phyloP scores from a whole-genome alignment of 2,113 vertebrate species.

The Varanus komodoensis region DNA sequence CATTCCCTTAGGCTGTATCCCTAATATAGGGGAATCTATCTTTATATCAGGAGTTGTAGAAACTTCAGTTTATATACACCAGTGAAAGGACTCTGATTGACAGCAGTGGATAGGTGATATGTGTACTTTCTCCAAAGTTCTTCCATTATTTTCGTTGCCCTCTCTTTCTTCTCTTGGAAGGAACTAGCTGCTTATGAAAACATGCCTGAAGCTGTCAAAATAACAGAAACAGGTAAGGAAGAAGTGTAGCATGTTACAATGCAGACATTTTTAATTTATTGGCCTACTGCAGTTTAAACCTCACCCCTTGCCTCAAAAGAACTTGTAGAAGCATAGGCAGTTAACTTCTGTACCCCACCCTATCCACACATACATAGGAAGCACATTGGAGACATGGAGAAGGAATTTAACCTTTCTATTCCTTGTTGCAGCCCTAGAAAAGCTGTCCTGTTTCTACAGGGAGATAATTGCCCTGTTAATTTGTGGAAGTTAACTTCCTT shows the following conservation, averaged over 20 bases:
- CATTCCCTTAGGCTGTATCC: too few species aligned
- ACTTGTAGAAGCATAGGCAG: neutral
- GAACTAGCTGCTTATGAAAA: conserved; percentile 68
- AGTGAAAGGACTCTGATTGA: too few species aligned
- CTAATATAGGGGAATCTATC: too few species aligned
- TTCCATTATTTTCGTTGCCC: neutral
- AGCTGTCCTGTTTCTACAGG: neutral
- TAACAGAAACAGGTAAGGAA: conserved; percentile 67
- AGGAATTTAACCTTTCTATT: neutral
- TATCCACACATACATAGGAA: neutral
- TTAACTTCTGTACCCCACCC: neutral
- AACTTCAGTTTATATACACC: too few species aligned
- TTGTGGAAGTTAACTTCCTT: neutral
- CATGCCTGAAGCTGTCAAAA: conserved; percentile 37
- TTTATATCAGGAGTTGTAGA: too few species aligned
- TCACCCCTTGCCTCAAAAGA: neutral
- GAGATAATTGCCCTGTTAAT: neutral
- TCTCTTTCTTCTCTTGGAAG: conserved; percentile 56
- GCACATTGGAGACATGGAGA: neutral
- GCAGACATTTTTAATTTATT: too few species aligned
- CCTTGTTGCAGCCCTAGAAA: neutral
- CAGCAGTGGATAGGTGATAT: neutral
- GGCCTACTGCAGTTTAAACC: neutral
- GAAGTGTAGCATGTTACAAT: neutral
- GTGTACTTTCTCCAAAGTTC: neutral